Evolutionary conservation across 2,797 vertebrate genomes (phyloP).

Genomic region (Denticeps clupeoides): DNA sequence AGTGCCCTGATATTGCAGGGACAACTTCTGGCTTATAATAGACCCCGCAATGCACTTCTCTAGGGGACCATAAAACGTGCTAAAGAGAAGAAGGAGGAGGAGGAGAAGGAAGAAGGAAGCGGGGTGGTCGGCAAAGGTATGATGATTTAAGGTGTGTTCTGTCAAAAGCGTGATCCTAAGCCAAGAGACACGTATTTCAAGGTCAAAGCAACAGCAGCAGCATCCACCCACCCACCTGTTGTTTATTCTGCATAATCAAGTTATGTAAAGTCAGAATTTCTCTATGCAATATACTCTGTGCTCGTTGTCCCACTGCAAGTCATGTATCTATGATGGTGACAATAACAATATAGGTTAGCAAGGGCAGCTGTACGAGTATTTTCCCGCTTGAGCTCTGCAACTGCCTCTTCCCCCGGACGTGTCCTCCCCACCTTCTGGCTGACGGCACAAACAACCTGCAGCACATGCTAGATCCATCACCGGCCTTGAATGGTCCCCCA

Average conservation of each 20-base stretch:
- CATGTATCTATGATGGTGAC: too few relatives aligned
- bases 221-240: slow-evolving; percentile 1
- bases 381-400: slow-evolving; percentile 52
- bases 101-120: slow-evolving; percentile 21
- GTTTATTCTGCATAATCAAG: not conserved
- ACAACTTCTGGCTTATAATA: slow-evolving; percentile 39
- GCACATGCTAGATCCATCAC: slow-evolving; percentile 70
- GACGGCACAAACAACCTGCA: slow-evolving; percentile 45
- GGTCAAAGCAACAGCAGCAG: slow-evolving; percentile 1
- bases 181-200: slow-evolving; percentile 18
- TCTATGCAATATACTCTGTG: too few relatives aligned
- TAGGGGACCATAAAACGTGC: slow-evolving; percentile 49
- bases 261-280: too few relatives aligned
- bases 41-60: slow-evolving; percentile 58
- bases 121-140: slow-evolving; percentile 37
- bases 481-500: slow-evolving; percentile 48
- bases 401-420: slow-evolving; percentile 63
- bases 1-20: slow-evolving; percentile 39
- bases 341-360: not conserved
- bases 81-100: slow-evolving; percentile 37
- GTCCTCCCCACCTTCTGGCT: slow-evolving; percentile 45
- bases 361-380: slow-evolving; percentile 4
- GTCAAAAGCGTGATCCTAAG: slow-evolving; percentile 9
- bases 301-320: too few relatives aligned
- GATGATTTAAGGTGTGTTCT: slow-evolving; percentile 8